Evolutionary conservation across 2,888 invertebrate genomes (phyloP).

Genomic region (Synergus japonicus): DNA sequence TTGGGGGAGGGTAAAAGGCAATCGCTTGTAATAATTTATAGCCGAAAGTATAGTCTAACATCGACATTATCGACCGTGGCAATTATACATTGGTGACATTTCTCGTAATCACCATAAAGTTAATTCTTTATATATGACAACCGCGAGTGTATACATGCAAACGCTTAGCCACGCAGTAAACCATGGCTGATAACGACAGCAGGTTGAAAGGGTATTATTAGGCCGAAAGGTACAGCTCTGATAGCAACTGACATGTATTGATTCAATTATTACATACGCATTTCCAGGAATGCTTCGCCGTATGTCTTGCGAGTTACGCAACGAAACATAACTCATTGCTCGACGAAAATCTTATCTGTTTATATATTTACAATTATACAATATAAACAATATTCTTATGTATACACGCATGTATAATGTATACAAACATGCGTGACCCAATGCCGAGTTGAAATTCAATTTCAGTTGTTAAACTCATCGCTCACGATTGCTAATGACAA

Average conservation of each 20-base stretch:
- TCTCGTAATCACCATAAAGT: slow-evolving; percentile 63
- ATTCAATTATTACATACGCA: neutral
- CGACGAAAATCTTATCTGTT: slow-evolving; percentile 20
- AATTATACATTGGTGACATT: slow-evolving; percentile 63
- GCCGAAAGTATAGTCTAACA: neutral
- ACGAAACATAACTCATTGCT: slow-evolving; percentile 5
- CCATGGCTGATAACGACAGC: slow-evolving; percentile 55
- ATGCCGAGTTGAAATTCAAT: slow-evolving; percentile 5
- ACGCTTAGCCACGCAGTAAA: slow-evolving; percentile 61
- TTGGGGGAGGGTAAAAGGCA: neutral
- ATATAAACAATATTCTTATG: too few species aligned
- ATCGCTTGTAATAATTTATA: slow-evolving; percentile 20
- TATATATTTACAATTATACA: too few species aligned
- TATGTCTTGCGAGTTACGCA: neutral
- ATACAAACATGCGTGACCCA: slow-evolving; percentile 14
- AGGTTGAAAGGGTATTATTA: slow-evolving; percentile 51
- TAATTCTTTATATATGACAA: slow-evolving; percentile 62
- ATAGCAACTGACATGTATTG: slow-evolving; percentile 30
- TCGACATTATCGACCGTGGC: slow-evolving; percentile 54
- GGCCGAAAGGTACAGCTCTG: slow-evolving; percentile 44
- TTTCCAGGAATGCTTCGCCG: slow-evolving; percentile 6
- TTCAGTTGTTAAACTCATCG: neutral
- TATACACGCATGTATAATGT: neutral
- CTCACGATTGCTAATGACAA: neutral
- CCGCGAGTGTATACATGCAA: slow-evolving; percentile 52